Conservation (phyloP, 1,140 invertebrate species). For the Ips nitidus region DNA sequence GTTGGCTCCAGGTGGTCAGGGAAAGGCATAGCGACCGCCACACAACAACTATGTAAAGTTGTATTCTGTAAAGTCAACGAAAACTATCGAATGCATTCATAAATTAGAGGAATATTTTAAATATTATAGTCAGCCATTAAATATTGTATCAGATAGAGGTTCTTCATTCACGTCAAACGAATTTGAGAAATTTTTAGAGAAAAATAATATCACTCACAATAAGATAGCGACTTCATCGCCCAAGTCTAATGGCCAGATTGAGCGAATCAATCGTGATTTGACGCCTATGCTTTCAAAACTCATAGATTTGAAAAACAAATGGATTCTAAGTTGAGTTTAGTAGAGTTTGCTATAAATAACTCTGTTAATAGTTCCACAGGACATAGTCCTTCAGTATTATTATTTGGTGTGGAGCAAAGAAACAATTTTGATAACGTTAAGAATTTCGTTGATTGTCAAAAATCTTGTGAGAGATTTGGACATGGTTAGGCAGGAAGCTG, state of each 20-base stretch:
- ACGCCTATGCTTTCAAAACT: conserved; percentile 4
- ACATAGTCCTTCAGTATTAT: background rate
- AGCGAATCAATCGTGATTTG: conserved; percentile 24
- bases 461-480: background rate
- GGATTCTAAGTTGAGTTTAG: background rate
- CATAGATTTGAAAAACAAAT: background rate
- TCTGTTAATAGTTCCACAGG: background rate
- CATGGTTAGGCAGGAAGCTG: background rate
- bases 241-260: conserved; percentile 42
- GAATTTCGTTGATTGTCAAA: background rate
- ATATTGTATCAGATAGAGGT: conserved; percentile 42
- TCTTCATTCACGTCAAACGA: conserved; percentile 37
- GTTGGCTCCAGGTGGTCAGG: too few species aligned
- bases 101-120: conserved; percentile 32
- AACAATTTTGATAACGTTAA: background rate
- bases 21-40: too few species aligned
- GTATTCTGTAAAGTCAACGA: conserved; percentile 25
- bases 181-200: conserved; percentile 19
- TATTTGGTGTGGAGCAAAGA: background rate
- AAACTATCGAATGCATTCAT: conserved; percentile 7
- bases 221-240: conserved; percentile 42
- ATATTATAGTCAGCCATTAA: conserved; percentile 38
- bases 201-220: conserved; percentile 35
- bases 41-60: too few species aligned
- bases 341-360: conserved; percentile 3